A percentile compares a stretch with the other conserved stretches of the same genome.
phyloP scores from a whole-genome alignment of 2,113 vertebrate genomes.

The Turnix velox region DNA sequence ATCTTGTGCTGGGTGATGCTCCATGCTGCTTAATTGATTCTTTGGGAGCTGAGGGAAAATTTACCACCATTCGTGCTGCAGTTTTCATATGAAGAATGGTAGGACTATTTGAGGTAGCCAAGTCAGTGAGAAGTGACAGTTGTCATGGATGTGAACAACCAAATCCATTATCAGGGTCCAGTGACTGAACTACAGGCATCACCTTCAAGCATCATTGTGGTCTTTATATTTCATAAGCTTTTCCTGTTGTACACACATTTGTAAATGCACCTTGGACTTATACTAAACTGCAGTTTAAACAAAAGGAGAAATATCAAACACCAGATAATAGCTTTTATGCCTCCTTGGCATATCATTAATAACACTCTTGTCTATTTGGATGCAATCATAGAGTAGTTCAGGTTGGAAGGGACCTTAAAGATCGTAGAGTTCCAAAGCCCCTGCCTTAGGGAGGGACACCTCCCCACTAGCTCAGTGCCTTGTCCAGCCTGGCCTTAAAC shows the following conservation, averaged over 20 bases:
- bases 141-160: neutral
- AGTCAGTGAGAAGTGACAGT: neutral
- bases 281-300: neutral
- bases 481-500: no score
- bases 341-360: neutral
- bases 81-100: neutral
- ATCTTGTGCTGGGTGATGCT: neutral
- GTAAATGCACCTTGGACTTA: neutral
- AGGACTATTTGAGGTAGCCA: neutral
- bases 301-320: neutral
- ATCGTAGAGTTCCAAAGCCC: no score
- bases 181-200: neutral
- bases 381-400: no score
- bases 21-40: neutral
- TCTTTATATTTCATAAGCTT: neutral
- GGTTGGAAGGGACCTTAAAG: no score
- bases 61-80: neutral
- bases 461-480: no score
- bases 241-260: neutral
- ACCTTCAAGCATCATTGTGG: neutral
- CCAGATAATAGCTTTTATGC: rapidly evolving
- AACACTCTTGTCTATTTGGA: rapidly evolving
- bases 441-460: no score
- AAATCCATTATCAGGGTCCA: neutral
- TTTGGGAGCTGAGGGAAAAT: neutral